Evolutionary conservation across 2,888 invertebrate genomes (phyloP).

Genomic region (Melinaea menophilus): DNA sequence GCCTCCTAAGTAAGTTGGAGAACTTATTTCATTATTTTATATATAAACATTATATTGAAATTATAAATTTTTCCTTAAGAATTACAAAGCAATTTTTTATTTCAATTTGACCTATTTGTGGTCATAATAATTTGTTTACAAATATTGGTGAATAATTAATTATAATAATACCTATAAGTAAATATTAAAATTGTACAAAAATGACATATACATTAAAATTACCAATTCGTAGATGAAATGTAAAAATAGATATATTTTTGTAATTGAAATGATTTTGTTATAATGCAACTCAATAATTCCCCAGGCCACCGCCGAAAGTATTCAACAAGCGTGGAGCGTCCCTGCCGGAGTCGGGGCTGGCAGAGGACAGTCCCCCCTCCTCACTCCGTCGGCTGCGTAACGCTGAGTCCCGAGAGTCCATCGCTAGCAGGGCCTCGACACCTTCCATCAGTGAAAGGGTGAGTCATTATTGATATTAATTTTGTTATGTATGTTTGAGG

Average conservation of each 20-base stretch:
- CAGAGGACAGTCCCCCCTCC: conserved; percentile 73
- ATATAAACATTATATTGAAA: too few species aligned
- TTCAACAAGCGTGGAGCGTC: conserved; percentile 76
- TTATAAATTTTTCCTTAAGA: too few species aligned
- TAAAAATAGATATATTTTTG: too few species aligned
- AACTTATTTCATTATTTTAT: background rate
- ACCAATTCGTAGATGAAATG: too few species aligned
- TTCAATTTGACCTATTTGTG: too few species aligned
- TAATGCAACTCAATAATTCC: conserved; percentile 1
- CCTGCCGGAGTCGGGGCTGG: conserved; percentile 76
- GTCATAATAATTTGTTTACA: too few species aligned
- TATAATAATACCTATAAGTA: too few species aligned
- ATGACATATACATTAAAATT: too few species aligned
- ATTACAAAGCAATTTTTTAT: too few species aligned
- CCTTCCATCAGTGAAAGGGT: conserved; percentile 75
- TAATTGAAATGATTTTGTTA: too few species aligned
- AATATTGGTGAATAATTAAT: too few species aligned
- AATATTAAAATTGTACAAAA: too few species aligned
- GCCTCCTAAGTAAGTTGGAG: conserved; percentile 77
- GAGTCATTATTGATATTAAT: conserved; percentile 30
- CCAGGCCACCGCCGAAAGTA: conserved; percentile 81
- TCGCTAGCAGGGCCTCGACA: conserved; percentile 71
- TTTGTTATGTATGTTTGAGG: background rate
- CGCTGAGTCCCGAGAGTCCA: conserved; percentile 71
- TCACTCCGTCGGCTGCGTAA: conserved; percentile 64